Base-by-base conservation (phyloP, 2,888 invertebrate species). In the Abrostola tripartita region DNA sequence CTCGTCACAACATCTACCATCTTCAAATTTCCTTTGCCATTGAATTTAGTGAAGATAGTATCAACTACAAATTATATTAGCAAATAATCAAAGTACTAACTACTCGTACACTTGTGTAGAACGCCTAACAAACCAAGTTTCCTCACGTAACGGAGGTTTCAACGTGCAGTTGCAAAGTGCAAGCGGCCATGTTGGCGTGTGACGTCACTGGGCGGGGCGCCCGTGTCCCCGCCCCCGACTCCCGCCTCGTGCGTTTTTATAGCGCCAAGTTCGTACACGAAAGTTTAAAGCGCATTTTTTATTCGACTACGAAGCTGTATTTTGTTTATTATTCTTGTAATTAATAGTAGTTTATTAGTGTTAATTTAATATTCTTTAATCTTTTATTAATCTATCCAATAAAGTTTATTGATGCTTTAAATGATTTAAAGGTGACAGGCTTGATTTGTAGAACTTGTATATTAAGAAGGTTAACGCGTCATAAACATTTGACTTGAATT, bases 111-210 rank as follows among this genome's bases (percentile, higher is more conserved):
- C 7, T 49, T 36, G 58, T 71, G 55, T 24, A 10, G 57, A 44
- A 44, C 12, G 49, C 10, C 36, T 55, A 60, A 62, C 55, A 64
- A 53, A 55, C 54, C 50, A 74, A 79, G 65, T 75, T 75, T 69
- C 58, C 64, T 61, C 47, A 61, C 66, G 59, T 56, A 72, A 59
- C 71, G 71, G 61, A 79, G 69, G 71, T 68, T 47, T 65, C 54
- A 60, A 65, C 76, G 65, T 86, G 87, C 85, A 88, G 81, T 82
- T 76, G 73, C 73, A 73, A 73, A 76, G 79, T 85, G 85, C 85
- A 86, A 75, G 83, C 94, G 88, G 94, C 94, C 94, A 94, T 94
- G 82, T 92, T 94, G 88, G 51, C 35, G 50, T 11, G 81, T 91
- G 90, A 90, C 91, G 90, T 88, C 88, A 88, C 63, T 47, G 84